phyloP scores from a whole-genome alignment of 2,888 invertebrate species.

The Gastracanthus pulcherrimus region DNA sequence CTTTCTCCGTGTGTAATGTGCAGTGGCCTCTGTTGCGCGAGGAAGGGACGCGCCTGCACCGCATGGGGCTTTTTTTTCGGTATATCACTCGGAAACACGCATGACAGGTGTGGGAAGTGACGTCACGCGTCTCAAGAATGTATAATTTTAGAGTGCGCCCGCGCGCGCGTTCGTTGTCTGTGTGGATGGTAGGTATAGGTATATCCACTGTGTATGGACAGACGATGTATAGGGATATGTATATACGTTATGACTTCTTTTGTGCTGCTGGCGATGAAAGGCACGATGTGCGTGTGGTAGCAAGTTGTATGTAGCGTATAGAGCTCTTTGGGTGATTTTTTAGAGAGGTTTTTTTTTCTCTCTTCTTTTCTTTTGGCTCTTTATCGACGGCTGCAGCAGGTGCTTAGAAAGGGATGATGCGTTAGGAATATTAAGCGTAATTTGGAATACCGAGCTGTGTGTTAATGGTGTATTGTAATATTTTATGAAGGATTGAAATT shows the following conservation, averaged over 20 bases:
- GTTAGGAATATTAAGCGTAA: conserved; percentile 11
- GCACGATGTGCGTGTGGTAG: neutral
- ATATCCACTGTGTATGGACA: no score
- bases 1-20: conserved; percentile 18
- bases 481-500: no score
- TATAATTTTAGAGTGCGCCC: conserved; percentile 33
- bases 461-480: neutral
- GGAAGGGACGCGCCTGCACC: conserved; percentile 57
- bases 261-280: neutral
- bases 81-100: conserved; percentile 74
- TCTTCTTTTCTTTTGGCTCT: neutral
- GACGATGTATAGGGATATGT: no score
- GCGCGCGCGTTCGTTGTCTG: neutral
- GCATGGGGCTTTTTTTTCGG: conserved; percentile 52
- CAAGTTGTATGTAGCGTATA: no score
- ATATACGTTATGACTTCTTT: neutral
- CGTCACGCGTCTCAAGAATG: conserved; percentile 67
- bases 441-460: neutral
- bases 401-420: conserved; percentile 8
- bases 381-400: neutral
- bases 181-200: neutral
- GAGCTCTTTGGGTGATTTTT: neutral
- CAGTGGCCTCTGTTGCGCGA: no score
- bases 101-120: conserved; percentile 77
- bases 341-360: neutral